phyloP scores from a whole-genome alignment of 2,797 vertebrate species.

The Staurois parvus region DNA sequence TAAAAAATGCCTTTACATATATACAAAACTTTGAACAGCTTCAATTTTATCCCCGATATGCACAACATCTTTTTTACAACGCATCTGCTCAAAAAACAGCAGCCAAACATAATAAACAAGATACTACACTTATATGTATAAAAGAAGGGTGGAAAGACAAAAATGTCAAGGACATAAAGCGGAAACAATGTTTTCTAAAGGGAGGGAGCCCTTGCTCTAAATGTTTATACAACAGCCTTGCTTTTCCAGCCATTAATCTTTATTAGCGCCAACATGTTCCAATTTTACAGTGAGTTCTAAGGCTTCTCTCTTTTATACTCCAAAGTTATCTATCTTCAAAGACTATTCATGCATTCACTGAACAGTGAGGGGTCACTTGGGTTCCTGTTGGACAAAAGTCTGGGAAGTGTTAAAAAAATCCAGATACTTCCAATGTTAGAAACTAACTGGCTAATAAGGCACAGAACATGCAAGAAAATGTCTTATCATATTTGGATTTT shows the following conservation, averaged over 20 bases:
- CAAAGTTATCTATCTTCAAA: constrained; percentile 43
- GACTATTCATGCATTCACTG: constrained; percentile 17
- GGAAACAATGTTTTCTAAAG: constrained; percentile 63
- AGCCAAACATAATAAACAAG: constrained; percentile 47
- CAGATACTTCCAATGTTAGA: background rate
- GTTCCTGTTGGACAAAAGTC: constrained; percentile 14
- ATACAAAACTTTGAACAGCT: background rate
- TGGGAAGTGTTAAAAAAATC: constrained; percentile 22
- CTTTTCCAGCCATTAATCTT: constrained; percentile 69
- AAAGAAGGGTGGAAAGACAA: constrained; percentile 26
- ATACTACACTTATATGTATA: constrained; percentile 25
- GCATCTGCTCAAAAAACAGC: constrained; percentile 4
- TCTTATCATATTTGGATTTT: constrained; percentile 2
- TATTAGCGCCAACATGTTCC: constrained; percentile 58
- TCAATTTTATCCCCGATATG: background rate
- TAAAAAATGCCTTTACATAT: background rate
- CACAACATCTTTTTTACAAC: constrained; percentile 2
- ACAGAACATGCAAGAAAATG: background rate
- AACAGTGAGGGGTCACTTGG: constrained; percentile 22
- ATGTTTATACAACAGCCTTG: constrained; percentile 67
- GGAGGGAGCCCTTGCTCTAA: constrained; percentile 36
- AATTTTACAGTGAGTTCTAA: constrained; percentile 40
- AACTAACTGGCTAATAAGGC: background rate
- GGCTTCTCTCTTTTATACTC: constrained; percentile 12
- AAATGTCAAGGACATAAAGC: constrained; percentile 60